Evolutionary conservation across 1,140 invertebrate genomes (phyloP), one percentile per base, ranked within the genome.

Genomic region (Plectrocnemia conspersa): DNA sequence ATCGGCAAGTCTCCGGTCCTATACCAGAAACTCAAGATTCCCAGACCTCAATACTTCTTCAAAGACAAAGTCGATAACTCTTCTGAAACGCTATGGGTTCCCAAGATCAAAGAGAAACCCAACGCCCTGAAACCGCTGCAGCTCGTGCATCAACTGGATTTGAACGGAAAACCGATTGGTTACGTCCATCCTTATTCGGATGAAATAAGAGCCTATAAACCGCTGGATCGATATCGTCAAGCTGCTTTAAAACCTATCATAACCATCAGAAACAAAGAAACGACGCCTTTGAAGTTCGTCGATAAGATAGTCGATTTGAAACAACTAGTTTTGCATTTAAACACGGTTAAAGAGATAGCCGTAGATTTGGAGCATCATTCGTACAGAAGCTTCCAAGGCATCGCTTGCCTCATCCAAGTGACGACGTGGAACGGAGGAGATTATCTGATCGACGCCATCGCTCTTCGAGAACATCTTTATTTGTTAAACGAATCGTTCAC

Each of bases 341-440:
- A 76, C 49, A 76, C 70, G 10, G 79, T 82, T 27, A 71, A 76
- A 11, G 86, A 89, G 66, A 81, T 62, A 1, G 60, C 60, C 4
- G 56, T 62, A 6, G 60, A 62, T 48, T 7, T 62, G 13, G 60
- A 62, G 42, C 72, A 75, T 48, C 71, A 75, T 47, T 66, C 65
- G 4, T 72, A 72, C 25, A 65, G 71, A 32, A 68, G 65, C 3
- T 75, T 71, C 49, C 68, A 69, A 64, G 73, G 73, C 9, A 88
- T 88, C 32, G 95, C 93, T 0, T 98, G 95, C 69, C 72, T 98
- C 0, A 85, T 98, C 71, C 97, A 99, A 75, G 92, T 99, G 63
- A 95, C 93, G 1, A 96, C 93, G 0, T 63, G 77, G 25, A 74
- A 81, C 18, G 82, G 82, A 13, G 82, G 83, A 11, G 97, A 99